Percentiles rank a stretch among this genome's conserved stretches.
Conservation (phyloP, 2,113 vertebrate species). For the Brienomyrus longianalis region DNA sequence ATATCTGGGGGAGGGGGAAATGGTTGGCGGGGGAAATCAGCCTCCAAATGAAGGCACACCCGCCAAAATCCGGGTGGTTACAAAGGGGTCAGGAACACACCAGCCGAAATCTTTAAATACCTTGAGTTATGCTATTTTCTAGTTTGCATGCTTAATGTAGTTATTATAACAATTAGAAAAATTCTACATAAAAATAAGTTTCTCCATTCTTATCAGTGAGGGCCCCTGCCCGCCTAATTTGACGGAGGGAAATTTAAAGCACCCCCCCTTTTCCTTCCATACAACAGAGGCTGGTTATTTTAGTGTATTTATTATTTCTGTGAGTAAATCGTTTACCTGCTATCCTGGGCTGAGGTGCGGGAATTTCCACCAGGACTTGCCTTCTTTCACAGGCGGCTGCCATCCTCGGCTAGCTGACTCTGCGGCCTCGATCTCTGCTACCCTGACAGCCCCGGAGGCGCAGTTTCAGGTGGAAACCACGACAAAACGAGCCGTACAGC, state of each 20-base stretch:
- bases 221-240: background rate
- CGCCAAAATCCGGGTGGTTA: background rate
- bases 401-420: constrained; percentile 36
- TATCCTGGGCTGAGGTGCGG: constrained; percentile 58
- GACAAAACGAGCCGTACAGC: background rate
- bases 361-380: constrained; percentile 58
- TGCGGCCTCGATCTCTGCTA: background rate
- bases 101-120: background rate
- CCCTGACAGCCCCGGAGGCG: background rate
- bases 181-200: background rate
- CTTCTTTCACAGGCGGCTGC: constrained; percentile 44
- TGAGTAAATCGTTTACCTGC: constrained; percentile 41
- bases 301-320: background rate
- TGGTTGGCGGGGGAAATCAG: background rate
- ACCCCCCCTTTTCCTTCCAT: background rate
- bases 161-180: background rate
- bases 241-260: constrained; percentile 14
- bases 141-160: background rate
- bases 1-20: background rate
- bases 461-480: background rate
- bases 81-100: background rate
- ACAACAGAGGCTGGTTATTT: background rate
- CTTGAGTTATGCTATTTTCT: background rate
- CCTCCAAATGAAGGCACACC: background rate
- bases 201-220: background rate